These are phyloP conservation scores for Drepana falcataria DNA, from an alignment of 2,888 invertebrate genomes.

Conservation along the genomic window DNA sequence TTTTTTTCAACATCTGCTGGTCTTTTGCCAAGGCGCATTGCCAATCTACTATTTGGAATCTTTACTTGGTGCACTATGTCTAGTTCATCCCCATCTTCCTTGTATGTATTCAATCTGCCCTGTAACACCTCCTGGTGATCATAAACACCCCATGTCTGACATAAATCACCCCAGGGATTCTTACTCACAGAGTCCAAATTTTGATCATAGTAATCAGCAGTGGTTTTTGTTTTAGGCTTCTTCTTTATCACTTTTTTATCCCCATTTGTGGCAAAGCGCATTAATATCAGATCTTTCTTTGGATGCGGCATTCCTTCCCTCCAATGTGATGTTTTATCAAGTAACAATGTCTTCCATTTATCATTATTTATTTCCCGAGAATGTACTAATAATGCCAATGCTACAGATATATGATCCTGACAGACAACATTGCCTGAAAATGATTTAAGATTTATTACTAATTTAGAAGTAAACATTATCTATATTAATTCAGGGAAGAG, in stretches of 20 bases:
- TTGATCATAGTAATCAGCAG: constrained; percentile 40
- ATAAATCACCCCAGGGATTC: constrained; percentile 87
- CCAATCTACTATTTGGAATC: constrained; percentile 57
- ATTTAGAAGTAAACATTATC: not conserved
- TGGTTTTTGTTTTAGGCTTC: constrained; percentile 30
- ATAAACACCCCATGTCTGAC: constrained; percentile 83
- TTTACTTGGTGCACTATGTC: constrained; percentile 33
- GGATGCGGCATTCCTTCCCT: constrained; percentile 82
- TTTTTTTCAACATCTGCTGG: constrained; percentile 25
- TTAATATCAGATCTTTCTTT: constrained; percentile 83
- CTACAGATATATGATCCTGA: constrained; percentile 79
- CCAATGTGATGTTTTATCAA: constrained; percentile 83
- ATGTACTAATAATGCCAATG: constrained; percentile 78
- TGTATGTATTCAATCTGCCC: constrained; percentile 46
- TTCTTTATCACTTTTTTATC: constrained; percentile 84
- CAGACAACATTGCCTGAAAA: constrained; percentile 82
- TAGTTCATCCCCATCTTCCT: constrained; percentile 38
- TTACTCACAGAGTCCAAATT: constrained; percentile 56
- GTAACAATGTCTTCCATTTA: constrained; percentile 53
- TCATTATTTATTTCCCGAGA: constrained; percentile 70
- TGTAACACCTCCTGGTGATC: constrained; percentile 79
- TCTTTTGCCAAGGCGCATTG: constrained; percentile 61
- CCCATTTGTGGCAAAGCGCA: constrained; percentile 86
- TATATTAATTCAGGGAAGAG: too few species aligned
- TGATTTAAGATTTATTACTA: constrained; percentile 5